phyloP scores from a whole-genome alignment of 2,113 vertebrate species.

The Panthera uncia region DNA sequence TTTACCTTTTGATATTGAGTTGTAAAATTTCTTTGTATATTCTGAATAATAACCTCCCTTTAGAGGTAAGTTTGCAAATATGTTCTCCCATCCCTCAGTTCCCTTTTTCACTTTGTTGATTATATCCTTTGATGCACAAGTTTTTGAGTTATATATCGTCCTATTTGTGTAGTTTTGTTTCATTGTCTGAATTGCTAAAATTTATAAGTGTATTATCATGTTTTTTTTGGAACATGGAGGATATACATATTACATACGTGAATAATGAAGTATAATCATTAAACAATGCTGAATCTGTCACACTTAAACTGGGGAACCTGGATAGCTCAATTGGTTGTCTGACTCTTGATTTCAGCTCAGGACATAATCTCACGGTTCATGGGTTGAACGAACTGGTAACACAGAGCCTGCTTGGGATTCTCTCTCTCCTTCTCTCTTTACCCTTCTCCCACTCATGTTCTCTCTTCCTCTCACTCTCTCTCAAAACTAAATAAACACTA shows the following conservation, averaged over 20 bases:
- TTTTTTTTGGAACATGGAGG: not conserved
- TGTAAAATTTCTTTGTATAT: not conserved
- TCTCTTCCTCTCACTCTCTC: too few species aligned
- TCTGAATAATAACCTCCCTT: not conserved
- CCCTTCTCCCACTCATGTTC: too few species aligned
- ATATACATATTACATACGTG: not conserved
- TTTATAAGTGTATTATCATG: not conserved
- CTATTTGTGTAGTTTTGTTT: not conserved
- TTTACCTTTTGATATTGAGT: not conserved
- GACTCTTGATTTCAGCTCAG: too few species aligned
- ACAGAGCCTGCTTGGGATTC: too few species aligned
- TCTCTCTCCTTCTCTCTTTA: too few species aligned
- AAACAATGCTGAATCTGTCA: not conserved
- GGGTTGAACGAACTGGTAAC: too few species aligned
- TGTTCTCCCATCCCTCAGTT: not conserved
- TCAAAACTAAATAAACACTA: too few species aligned
- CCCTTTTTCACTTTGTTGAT: not conserved
- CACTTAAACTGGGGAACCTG: not conserved
- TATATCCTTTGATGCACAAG: not conserved
- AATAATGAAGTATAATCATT: not conserved
- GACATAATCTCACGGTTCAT: too few species aligned
- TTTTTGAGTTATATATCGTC: not conserved
- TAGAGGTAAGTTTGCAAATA: not conserved
- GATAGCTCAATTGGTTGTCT: too few species aligned
- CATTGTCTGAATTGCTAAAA: not conserved